A percentile compares a stretch with the other conserved stretches of the same genome.
Evolutionary conservation across 2,113 vertebrate genomes (phyloP).

Genomic region (Gymnarchus niloticus): DNA sequence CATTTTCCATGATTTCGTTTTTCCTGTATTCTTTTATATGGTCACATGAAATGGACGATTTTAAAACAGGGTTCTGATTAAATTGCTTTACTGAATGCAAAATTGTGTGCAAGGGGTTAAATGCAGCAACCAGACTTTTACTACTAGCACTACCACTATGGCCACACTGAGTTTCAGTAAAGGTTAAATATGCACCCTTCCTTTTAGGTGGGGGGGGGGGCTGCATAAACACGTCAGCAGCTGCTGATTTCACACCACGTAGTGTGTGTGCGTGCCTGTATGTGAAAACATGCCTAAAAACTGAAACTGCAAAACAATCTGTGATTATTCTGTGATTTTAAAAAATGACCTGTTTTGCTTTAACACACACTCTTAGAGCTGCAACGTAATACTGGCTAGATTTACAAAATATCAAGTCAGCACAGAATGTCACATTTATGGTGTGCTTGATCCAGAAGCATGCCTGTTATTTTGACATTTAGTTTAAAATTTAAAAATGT

Average conservation of each 20-base stretch:
- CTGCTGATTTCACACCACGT: conserved; percentile 14
- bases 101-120: conserved; percentile 14
- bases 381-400: not conserved
- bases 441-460: not conserved
- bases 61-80: not conserved
- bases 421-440: not conserved
- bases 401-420: not conserved
- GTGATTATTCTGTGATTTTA: conserved; percentile 8
- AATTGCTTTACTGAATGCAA: too few species aligned
- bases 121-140: not conserved
- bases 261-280: not conserved
- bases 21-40: too few species aligned
- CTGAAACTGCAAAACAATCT: not conserved
- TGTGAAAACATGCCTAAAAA: not conserved
- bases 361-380: not conserved
- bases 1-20: not conserved
- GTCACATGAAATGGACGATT: too few species aligned
- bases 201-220: conserved; percentile 26
- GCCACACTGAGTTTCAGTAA: not conserved
- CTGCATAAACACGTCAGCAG: conserved; percentile 46
- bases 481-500: too few species aligned
- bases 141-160: conserved; percentile 8
- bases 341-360: not conserved
- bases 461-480: too few species aligned
- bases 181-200: conserved; percentile 29